These are phyloP conservation scores for Oreochromis tanganicae DNA, from an alignment of 2,113 vertebrate species.

Conservation along the genomic window DNA sequence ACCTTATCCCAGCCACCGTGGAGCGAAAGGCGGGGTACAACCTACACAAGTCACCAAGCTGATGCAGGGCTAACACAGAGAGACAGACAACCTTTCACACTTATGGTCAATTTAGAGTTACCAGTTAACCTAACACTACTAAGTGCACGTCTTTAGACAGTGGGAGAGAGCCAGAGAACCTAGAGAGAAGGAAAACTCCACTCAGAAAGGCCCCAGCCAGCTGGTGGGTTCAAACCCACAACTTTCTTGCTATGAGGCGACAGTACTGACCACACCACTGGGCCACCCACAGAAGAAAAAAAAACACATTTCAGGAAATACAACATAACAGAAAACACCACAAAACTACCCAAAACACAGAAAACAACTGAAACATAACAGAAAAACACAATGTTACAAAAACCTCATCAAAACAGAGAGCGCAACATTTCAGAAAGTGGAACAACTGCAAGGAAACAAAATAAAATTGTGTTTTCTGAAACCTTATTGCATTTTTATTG, in stretches of 20 bases:
- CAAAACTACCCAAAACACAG: background rate
- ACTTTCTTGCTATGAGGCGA: background rate
- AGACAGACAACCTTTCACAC: background rate
- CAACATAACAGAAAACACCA: background rate
- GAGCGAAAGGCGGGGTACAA: background rate
- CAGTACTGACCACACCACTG: background rate
- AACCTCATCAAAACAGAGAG: background rate
- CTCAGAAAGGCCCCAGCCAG: background rate
- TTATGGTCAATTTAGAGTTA: background rate
- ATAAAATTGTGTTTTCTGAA: background rate
- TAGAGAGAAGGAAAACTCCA: background rate
- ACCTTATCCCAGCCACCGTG: background rate
- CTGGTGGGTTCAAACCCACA: background rate
- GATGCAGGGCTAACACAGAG: background rate
- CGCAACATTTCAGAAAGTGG: background rate
- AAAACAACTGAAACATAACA: background rate
- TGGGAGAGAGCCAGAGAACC: background rate
- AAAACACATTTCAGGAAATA: background rate
- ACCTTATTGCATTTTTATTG: background rate
- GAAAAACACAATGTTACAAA: background rate
- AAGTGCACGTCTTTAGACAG: fast-evolving
- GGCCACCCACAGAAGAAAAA: background rate
- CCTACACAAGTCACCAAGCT: background rate
- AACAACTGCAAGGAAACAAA: background rate
- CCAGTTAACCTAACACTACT: background rate